Conservation (phyloP, 2,888 invertebrate species). For the Drosophila quasianomalipes region DNA sequence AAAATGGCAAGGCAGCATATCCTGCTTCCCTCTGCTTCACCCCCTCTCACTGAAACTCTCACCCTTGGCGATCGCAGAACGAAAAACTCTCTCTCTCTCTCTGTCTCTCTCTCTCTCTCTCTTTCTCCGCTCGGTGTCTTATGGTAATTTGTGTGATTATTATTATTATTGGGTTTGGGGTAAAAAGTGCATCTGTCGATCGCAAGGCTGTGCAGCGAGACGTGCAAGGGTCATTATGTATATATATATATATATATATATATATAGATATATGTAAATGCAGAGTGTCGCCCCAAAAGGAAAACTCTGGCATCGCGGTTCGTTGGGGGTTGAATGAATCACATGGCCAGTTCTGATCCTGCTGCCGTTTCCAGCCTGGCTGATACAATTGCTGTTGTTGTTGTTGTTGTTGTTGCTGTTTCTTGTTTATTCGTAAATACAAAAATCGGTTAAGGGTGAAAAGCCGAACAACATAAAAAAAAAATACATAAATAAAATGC, state of each 20-base stretch:
- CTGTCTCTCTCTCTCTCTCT: not conserved
- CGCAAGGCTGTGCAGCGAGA: slow-evolving; percentile 63
- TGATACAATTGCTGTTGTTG: slow-evolving; percentile 23
- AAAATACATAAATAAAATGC: not conserved
- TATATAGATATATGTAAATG: not conserved
- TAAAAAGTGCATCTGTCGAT: slow-evolving; percentile 72
- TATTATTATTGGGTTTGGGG: slow-evolving; percentile 42
- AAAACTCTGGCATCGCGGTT: not conserved
- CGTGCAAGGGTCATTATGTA: slow-evolving; percentile 64
- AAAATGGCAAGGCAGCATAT: slow-evolving; percentile 46
- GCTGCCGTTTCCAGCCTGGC: slow-evolving; percentile 7
- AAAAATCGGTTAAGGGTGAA: slow-evolving; percentile 50
- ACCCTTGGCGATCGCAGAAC: slow-evolving; percentile 13
- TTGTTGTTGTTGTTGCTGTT: slow-evolving; percentile 24
- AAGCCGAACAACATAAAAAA: not conserved
- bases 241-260: slow-evolving; percentile 22
- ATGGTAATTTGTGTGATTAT: slow-evolving; percentile 78
- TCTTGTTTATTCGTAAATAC: slow-evolving; percentile 42
- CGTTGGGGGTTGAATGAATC: slow-evolving; percentile 47
- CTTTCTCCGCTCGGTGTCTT: slow-evolving; percentile 57
- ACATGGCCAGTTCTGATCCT: slow-evolving; percentile 32
- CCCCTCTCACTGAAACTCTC: slow-evolving; percentile 5
- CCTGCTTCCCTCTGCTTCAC: slow-evolving; percentile 16
- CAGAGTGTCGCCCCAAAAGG: not conserved
- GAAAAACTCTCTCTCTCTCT: not conserved